Conservation (phyloP, 1,140 invertebrate species). For the Drosophila elegans region DNA sequence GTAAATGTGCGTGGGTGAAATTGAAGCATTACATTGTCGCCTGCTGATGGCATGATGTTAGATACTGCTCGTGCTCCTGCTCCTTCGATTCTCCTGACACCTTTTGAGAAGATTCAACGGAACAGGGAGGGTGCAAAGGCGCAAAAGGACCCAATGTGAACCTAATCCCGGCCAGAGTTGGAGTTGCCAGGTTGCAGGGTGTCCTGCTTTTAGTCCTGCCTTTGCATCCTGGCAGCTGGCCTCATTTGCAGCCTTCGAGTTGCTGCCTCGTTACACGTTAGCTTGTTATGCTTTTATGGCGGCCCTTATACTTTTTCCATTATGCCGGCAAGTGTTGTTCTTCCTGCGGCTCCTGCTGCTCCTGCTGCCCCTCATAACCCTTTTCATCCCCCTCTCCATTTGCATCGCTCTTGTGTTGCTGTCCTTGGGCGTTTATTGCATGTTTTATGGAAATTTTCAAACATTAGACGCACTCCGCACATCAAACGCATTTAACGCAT, state of each 20-base stretch:
- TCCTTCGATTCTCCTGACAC: conserved; percentile 25
- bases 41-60: conserved; percentile 49
- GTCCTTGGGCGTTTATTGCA: conserved; percentile 75
- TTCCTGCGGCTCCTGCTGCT: conserved; percentile 7
- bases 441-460: conserved; percentile 81
- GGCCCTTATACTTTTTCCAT: conserved; percentile 72
- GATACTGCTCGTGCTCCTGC: conserved; percentile 3
- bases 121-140: conserved; percentile 3
- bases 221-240: conserved; percentile 39
- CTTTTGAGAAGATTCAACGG: conserved; percentile 12
- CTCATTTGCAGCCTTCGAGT: conserved; percentile 68
- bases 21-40: conserved; percentile 72
- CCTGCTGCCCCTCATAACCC: background rate
- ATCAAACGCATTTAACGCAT: conserved; percentile 77
- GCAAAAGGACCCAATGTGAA: conserved; percentile 10
- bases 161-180: conserved; percentile 24
- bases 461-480: conserved; percentile 77
- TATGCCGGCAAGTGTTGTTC: conserved; percentile 46
- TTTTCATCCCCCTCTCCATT: background rate
- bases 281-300: conserved; percentile 76
- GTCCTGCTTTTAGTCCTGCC: conserved; percentile 5
- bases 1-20: conserved; percentile 40
- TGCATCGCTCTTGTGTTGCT: conserved; percentile 16
- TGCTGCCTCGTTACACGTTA: conserved; percentile 68
- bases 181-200: conserved; percentile 24